Conservation (phyloP, 1,140 invertebrate species). For the Coelopa frigida region DNA sequence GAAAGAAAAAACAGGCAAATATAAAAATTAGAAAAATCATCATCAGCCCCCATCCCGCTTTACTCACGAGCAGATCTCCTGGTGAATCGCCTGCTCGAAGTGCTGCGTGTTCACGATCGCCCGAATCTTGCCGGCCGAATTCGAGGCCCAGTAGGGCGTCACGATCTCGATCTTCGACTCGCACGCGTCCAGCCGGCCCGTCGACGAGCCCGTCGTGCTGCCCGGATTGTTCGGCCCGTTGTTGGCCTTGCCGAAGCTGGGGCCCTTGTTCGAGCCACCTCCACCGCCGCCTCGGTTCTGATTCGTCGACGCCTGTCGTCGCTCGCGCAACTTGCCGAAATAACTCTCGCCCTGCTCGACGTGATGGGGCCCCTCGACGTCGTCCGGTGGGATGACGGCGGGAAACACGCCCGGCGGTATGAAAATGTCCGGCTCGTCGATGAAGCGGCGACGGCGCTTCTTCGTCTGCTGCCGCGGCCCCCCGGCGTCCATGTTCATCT, state of each 20-base stretch:
- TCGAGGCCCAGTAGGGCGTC: slow-evolving; percentile 89
- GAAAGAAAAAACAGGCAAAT: no score
- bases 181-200: slow-evolving; percentile 72
- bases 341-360: slow-evolving; percentile 47
- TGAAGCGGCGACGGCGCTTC: slow-evolving; percentile 47
- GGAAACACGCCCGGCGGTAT: slow-evolving; percentile 43
- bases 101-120: slow-evolving; percentile 91
- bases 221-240: slow-evolving; percentile 20
- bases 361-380: slow-evolving; percentile 17
- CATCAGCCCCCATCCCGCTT: no score
- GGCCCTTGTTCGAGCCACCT: slow-evolving; percentile 19
- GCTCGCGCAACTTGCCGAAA: slow-evolving; percentile 48
- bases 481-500: slow-evolving; percentile 50
- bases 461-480: slow-evolving; percentile 48
- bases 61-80: slow-evolving; percentile 83
- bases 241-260: slow-evolving; percentile 12
- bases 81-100: slow-evolving; percentile 90
- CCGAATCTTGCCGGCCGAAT: slow-evolving; percentile 81
- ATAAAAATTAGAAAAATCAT: no score
- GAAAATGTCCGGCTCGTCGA: slow-evolving; percentile 49
- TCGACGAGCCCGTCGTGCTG: slow-evolving; percentile 46
- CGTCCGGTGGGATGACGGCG: slow-evolving; percentile 15
- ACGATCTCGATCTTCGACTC: slow-evolving; percentile 89
- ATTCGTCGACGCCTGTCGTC: slow-evolving; percentile 49
- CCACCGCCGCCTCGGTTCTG: slow-evolving; percentile 9